These are phyloP conservation scores for Eulithis testata DNA, from an alignment of 2,888 invertebrate genomes.

Conservation along the genomic window DNA sequence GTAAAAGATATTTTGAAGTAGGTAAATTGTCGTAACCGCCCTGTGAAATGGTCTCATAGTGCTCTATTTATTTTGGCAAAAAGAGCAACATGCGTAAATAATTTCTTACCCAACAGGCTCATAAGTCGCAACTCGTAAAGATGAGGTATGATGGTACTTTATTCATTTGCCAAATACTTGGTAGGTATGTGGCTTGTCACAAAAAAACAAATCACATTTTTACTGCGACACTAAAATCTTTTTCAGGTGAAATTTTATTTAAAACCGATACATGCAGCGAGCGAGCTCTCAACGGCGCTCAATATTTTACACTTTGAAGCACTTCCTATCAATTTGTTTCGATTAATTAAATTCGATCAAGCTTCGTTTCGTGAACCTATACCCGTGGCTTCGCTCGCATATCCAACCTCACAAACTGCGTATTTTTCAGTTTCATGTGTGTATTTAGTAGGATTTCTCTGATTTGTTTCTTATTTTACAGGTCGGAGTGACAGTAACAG, in stretches of 20 bases:
- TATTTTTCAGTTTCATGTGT: no score
- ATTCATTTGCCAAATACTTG: neutral
- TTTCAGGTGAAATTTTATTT: constrained; percentile 25
- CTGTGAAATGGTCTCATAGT: no score
- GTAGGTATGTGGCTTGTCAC: neutral
- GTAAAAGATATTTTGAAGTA: no score
- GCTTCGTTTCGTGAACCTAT: constrained; percentile 23
- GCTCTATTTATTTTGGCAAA: neutral
- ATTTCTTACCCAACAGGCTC: no score
- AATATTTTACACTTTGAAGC: constrained; percentile 39
- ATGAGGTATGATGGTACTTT: neutral
- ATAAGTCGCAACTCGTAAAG: neutral
- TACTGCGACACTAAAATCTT: constrained; percentile 22
- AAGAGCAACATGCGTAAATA: neutral
- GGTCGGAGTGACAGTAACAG: constrained; percentile 88
- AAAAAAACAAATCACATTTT: constrained; percentile 15
- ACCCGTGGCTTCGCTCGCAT: no score
- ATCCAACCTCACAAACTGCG: no score
- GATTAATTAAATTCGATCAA: constrained; percentile 49
- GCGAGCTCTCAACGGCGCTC: constrained; percentile 31
- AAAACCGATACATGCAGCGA: constrained; percentile 27
- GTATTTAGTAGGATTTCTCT: neutral
- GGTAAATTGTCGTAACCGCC: no score
- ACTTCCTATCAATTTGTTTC: constrained; percentile 45
- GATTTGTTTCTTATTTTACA: constrained; percentile 42